Evolutionary conservation across 2,888 invertebrate genomes (phyloP).

Genomic region (Anaspis maculata): DNA sequence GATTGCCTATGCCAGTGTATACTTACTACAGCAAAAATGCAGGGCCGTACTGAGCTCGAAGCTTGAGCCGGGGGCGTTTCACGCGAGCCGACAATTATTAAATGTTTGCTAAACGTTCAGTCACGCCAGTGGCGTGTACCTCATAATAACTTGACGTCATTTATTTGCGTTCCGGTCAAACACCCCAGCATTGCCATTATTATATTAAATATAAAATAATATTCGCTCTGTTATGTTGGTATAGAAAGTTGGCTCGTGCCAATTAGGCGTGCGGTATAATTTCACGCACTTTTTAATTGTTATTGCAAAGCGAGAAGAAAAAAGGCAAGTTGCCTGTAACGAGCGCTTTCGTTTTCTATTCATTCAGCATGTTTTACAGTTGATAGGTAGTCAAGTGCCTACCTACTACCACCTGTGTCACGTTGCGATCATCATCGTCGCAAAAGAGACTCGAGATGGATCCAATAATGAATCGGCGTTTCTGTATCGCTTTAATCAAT

Average conservation of each 20-base stretch:
- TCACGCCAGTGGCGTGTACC: no score
- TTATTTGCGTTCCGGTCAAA: conserved; percentile 8
- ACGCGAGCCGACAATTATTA: no score
- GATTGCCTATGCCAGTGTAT: no score
- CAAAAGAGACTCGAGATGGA: conserved; percentile 5
- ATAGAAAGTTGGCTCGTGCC: conserved; percentile 10
- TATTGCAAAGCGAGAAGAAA: conserved; percentile 1
- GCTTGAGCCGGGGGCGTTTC: no score
- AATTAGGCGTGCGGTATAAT: conserved; percentile 10
- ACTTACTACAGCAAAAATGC: no score
- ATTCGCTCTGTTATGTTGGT: neutral
- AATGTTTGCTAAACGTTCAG: no score
- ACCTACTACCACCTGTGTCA: no score
- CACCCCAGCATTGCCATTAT: conserved; percentile 1
- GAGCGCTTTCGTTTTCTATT: neutral
- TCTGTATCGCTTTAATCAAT: conserved; percentile 40
- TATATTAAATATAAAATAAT: no score
- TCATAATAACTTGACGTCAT: no score
- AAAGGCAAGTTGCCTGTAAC: neutral
- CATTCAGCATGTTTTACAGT: no score
- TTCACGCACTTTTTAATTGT: conserved; percentile 4
- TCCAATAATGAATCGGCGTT: conserved; percentile 37
- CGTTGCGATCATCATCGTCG: neutral
- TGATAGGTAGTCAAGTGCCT: no score
- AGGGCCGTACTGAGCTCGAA: no score